Evolutionary conservation across 2,888 invertebrate species (phyloP).

Genomic region (Cephalotes varians): DNA sequence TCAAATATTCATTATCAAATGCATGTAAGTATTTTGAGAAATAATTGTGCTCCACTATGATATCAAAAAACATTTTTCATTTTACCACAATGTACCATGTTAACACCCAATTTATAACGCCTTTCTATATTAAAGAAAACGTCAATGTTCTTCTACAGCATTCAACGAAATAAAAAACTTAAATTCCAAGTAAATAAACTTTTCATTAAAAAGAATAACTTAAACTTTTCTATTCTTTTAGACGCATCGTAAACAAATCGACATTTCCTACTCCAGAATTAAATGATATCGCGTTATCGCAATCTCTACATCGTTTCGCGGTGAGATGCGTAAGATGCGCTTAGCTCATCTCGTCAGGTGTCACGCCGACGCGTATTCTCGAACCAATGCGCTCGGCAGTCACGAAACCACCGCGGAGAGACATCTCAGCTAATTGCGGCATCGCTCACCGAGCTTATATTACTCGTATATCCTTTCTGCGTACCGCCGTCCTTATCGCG

Average conservation of each 20-base stretch:
- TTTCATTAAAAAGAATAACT: neutral
- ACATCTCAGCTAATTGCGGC: slow-evolving; percentile 76
- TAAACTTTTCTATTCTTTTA: neutral
- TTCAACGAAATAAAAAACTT: neutral
- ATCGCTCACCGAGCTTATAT: slow-evolving; percentile 73
- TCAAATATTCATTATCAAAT: slow-evolving; percentile 36
- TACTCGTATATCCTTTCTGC: slow-evolving; percentile 69
- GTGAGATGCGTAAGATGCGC: neutral
- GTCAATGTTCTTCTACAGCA: neutral
- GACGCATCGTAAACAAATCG: neutral
- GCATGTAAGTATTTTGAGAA: slow-evolving; percentile 16
- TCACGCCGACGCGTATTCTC: slow-evolving; percentile 70
- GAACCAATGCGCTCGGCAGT: slow-evolving; percentile 10
- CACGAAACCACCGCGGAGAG: slow-evolving; percentile 51
- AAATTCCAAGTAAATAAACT: too few relatives aligned
- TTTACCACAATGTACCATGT: slow-evolving; percentile 20
- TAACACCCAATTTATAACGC: slow-evolving; percentile 7
- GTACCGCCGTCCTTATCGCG: slow-evolving; percentile 57
- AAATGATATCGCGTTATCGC: slow-evolving; percentile 19
- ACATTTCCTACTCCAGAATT: neutral
- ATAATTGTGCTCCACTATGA: slow-evolving; percentile 18
- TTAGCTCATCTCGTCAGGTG: slow-evolving; percentile 62
- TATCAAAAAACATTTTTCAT: slow-evolving; percentile 42
- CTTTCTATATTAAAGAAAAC: neutral
- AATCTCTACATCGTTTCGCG: neutral